phyloP scores from a whole-genome alignment of 1,140 invertebrate species.

The Gryon sp. region DNA sequence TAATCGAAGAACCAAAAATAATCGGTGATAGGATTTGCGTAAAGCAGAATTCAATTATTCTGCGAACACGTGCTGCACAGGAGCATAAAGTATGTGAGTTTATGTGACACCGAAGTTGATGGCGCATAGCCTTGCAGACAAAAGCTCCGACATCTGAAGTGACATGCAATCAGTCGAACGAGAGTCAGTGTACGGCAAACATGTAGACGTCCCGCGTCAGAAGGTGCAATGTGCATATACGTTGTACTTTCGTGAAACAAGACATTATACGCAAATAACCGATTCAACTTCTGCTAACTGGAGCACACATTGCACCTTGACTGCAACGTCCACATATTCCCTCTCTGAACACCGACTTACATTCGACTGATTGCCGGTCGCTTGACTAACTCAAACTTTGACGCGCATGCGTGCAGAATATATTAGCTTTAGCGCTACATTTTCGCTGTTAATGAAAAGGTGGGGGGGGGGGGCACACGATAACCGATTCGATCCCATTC shows the following conservation, averaged over 20 bases:
- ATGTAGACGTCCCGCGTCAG: constrained; percentile 52
- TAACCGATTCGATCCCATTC: constrained; percentile 12
- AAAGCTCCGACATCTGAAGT: constrained; percentile 57
- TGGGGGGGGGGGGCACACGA: no score
- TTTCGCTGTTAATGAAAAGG: no score
- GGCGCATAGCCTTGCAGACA: constrained; percentile 47
- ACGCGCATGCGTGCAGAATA: constrained; percentile 18
- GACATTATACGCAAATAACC: constrained; percentile 62
- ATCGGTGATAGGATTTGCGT: constrained; percentile 18
- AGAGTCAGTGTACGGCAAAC: constrained; percentile 51
- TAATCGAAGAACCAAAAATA: background rate
- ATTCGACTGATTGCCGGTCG: constrained; percentile 46
- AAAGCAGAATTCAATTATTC: constrained; percentile 53
- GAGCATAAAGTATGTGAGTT: constrained; percentile 51
- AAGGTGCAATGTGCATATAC: constrained; percentile 58
- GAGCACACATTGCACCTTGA: constrained; percentile 54
- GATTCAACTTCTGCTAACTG: constrained; percentile 55
- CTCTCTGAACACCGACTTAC: constrained; percentile 46
- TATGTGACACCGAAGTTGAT: constrained; percentile 47
- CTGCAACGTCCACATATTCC: constrained; percentile 43
- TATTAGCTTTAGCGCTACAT: constrained; percentile 24
- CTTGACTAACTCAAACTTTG: constrained; percentile 37
- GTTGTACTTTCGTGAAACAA: constrained; percentile 60
- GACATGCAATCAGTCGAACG: constrained; percentile 58
- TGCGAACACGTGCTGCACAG: constrained; percentile 28